phyloP scores from a whole-genome alignment of 2,888 invertebrate genomes.

The Heteromyza rotundicornis region DNA sequence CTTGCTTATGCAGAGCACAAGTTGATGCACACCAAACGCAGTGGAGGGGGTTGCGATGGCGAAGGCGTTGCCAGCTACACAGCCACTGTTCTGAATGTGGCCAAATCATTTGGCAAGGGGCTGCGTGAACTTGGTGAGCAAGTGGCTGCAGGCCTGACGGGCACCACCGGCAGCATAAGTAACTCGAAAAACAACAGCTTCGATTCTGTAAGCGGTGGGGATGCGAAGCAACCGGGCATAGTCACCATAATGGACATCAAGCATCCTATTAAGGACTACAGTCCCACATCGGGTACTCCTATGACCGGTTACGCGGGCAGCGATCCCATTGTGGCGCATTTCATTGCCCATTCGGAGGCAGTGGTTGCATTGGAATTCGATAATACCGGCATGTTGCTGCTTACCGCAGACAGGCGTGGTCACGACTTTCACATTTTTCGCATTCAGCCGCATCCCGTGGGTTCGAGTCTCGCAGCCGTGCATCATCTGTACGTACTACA shows the following conservation, averaged over 20 bases:
- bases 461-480: slow-evolving; percentile 84
- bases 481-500: slow-evolving; percentile 96
- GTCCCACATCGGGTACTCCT: slow-evolving; percentile 59
- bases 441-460: slow-evolving; percentile 90
- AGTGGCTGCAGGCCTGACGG: slow-evolving; percentile 88
- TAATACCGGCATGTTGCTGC: slow-evolving; percentile 83
- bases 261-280: slow-evolving; percentile 58
- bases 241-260: slow-evolving; percentile 87
- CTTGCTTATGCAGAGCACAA: slow-evolving; percentile 87
- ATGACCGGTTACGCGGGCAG: slow-evolving; percentile 62
- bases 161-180: slow-evolving; percentile 64
- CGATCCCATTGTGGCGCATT: slow-evolving; percentile 84
- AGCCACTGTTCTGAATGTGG: slow-evolving; percentile 92
- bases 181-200: slow-evolving; percentile 64
- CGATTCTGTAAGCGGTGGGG: slow-evolving; percentile 62
- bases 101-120: slow-evolving; percentile 91
- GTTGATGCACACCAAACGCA: slow-evolving; percentile 76
- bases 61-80: slow-evolving; percentile 89
- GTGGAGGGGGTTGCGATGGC: slow-evolving; percentile 83
- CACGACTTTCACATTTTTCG: slow-evolving; percentile 97
- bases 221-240: slow-evolving; percentile 82
- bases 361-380: slow-evolving; percentile 91
- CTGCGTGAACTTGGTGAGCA: slow-evolving; percentile 88
- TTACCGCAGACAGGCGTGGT: slow-evolving; percentile 91
- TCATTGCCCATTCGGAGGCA: slow-evolving; percentile 86